Conservation (phyloP, 1,140 invertebrate genomes). For the honey bee (Apis mellifera) region Amel_HAv3.1 CM009932.2:6406501-6407000, state of each 20-base stretch:
- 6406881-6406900: neutral
- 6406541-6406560: neutral
- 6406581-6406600: neutral
- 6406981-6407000: too few relatives aligned
- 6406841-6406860: too few relatives aligned
- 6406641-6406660: slow-evolving; percentile 50
- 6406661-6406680: slow-evolving; percentile 53
- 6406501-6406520: too few relatives aligned
- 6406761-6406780: slow-evolving; percentile 50
- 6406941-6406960: too few relatives aligned
- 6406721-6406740: slow-evolving; percentile 45
- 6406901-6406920: neutral
- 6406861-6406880: neutral
- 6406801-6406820: slow-evolving; percentile 14
- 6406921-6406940: neutral
- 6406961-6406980: too few relatives aligned
- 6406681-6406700: slow-evolving; percentile 46
- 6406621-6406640: slow-evolving; percentile 26
- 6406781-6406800: slow-evolving; percentile 24
- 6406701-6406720: slow-evolving; percentile 51
- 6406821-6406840: neutral
- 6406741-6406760: slow-evolving; percentile 51
- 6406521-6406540: too few relatives aligned
- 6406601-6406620: neutral
- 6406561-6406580: neutral